Evolutionary conservation across 2,888 invertebrate genomes (phyloP), one percentile per base, ranked within the genome.

Genomic region (Scelioninae gen. 1): DNA sequence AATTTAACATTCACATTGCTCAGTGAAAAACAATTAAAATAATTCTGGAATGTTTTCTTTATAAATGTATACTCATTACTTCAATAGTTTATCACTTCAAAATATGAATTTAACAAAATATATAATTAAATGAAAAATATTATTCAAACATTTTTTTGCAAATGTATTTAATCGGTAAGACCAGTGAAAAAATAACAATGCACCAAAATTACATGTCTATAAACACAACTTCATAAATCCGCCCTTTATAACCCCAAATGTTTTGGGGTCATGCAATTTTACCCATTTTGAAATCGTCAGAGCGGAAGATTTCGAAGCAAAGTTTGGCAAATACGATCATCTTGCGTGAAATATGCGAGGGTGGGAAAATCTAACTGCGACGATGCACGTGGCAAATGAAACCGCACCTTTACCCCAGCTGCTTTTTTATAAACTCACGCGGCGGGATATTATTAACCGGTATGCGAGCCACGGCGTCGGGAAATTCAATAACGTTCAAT

Each of bases 401-500:
- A 65, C 60, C 71, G 45, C 75, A 75, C 32, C 79, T 75, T 62
- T 78, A 9, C 45, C 16, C 43, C 76, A 43, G 34, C 53, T 76
- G 55, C 55, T 80, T 83, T 83, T 72, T 74, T 80, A 62, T 69
- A 74, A 80, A 51, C 83, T 69, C 63, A 29, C 71, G 40, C 85
- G 75, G 81, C 84, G 82, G 85, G 87, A 85, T 86, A 87, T 89
- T 87, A 88, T 89, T 88, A 89, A 86, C 86, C 78, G 85, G 84
- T 85, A 84, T 86, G 62, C 81, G 76, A 53, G 63, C 82, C 63
- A 81, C 75, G 77, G 60, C 63, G 79, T 80, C 65, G 80, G 58
- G 83, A 88, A 88, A 89, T 90, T 90, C 88, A 89, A 88, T 88
- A 88, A 89, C 81, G 83, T 84, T 84, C 84, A 86, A 86, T 88